Conservation (phyloP, 2,797 vertebrate genomes). For the Galaxias olidus region DNA sequence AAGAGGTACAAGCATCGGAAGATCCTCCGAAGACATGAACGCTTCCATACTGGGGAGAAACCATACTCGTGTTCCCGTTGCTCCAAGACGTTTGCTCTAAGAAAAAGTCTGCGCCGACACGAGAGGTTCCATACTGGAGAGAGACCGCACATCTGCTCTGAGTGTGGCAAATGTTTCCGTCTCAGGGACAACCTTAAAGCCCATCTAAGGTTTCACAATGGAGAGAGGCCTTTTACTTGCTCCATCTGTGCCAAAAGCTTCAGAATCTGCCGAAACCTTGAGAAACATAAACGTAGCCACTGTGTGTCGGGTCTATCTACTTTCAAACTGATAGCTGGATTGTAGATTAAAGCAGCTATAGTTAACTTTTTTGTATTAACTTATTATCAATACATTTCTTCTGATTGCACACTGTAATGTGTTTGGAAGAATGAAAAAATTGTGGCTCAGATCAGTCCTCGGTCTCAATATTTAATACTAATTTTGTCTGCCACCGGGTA, state of each 20-base stretch:
- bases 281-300: conserved; percentile 59
- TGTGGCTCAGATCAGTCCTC: too few species aligned
- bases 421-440: too few species aligned
- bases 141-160: conserved; percentile 65
- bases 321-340: too few species aligned
- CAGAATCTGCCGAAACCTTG: conserved; percentile 69
- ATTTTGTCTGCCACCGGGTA: too few species aligned
- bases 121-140: conserved; percentile 73
- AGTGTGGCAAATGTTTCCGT: conserved; percentile 72
- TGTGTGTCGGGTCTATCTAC: not conserved
- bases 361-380: too few species aligned
- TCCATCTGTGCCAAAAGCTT: conserved; percentile 65
- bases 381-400: too few species aligned
- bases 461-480: too few species aligned
- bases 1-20: conserved; percentile 74
- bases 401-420: too few species aligned
- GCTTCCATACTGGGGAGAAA: conserved; percentile 76
- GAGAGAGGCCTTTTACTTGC: conserved; percentile 73
- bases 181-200: conserved; percentile 73
- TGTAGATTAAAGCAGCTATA: too few species aligned
- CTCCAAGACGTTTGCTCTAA: conserved; percentile 64
- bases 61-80: conserved; percentile 69
- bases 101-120: conserved; percentile 73
- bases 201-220: conserved; percentile 71
- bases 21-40: conserved; percentile 71